Evolutionary conservation across 2,888 invertebrate genomes (phyloP).

Genomic region (Drosophila mulleri): DNA sequence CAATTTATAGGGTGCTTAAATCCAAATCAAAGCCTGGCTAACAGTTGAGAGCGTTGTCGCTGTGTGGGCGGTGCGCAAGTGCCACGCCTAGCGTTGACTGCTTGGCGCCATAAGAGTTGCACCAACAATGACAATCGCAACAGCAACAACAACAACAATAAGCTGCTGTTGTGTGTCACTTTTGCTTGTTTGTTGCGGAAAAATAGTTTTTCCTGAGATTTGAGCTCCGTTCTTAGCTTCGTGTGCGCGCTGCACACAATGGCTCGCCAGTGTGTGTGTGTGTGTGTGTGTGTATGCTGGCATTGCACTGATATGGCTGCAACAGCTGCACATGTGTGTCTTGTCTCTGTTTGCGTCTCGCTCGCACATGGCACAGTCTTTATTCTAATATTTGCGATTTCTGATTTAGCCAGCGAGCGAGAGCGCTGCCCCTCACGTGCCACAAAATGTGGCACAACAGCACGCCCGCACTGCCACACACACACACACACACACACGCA

Average conservation of each 20-base stretch:
- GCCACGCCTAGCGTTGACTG: slow-evolving; percentile 71
- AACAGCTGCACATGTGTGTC: slow-evolving; percentile 61
- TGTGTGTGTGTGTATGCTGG: slow-evolving; percentile 22
- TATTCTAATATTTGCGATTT: slow-evolving; percentile 80
- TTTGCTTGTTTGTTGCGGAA: slow-evolving; percentile 76
- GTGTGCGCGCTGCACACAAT: slow-evolving; percentile 8
- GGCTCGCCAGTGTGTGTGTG: slow-evolving; percentile 2
- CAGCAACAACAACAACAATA: slow-evolving; percentile 23
- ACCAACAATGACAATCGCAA: background rate
- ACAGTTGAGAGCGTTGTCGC: slow-evolving; percentile 44
- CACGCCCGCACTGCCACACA: slow-evolving; percentile 12
- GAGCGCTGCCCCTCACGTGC: slow-evolving; percentile 28
- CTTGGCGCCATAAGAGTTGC: slow-evolving; percentile 52
- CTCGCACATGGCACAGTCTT: slow-evolving; percentile 50
- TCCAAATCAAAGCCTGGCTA: slow-evolving; percentile 50
- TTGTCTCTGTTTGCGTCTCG: slow-evolving; percentile 56
- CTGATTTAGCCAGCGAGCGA: slow-evolving; percentile 60
- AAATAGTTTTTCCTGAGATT: slow-evolving; percentile 65
- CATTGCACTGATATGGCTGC: slow-evolving; percentile 40
- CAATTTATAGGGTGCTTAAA: slow-evolving; percentile 23
- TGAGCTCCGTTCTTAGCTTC: slow-evolving; percentile 41
- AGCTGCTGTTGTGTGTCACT: slow-evolving; percentile 76
- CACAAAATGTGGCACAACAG: slow-evolving; percentile 27
- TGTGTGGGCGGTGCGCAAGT: slow-evolving; percentile 63
- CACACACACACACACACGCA: slow-evolving; percentile 16